phyloP scores from a whole-genome alignment of 2,888 invertebrate genomes.

The Cosmopolites sordidus region DNA sequence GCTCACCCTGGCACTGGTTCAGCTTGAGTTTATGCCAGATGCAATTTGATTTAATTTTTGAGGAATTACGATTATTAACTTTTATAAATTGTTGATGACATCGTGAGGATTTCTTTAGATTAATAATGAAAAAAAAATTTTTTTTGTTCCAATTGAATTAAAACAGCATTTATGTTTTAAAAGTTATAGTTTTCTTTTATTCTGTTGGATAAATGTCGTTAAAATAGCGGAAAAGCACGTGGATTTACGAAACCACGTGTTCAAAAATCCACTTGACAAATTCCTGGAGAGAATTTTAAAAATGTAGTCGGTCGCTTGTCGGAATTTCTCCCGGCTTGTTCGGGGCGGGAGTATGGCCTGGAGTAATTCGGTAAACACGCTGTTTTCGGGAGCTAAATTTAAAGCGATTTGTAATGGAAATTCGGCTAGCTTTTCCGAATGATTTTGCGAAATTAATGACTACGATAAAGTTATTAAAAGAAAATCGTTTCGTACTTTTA shows the following conservation, averaged over 20 bases:
- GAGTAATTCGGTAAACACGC: conserved; percentile 1
- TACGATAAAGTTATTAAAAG: too few relatives aligned
- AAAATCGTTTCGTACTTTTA: too few relatives aligned
- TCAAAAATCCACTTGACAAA: conserved; percentile 4
- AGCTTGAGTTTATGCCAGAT: background rate
- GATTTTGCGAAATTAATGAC: too few relatives aligned
- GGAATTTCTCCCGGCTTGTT: conserved; percentile 13
- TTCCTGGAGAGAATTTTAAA: conserved; percentile 13
- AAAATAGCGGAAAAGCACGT: conserved; percentile 2
- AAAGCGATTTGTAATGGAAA: conserved; percentile 1
- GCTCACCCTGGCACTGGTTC: background rate
- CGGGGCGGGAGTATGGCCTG: background rate
- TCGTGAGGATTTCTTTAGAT: too few relatives aligned
- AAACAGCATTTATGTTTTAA: too few relatives aligned
- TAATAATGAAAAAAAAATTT: too few relatives aligned
- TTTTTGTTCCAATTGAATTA: too few relatives aligned
- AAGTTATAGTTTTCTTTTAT: too few relatives aligned
- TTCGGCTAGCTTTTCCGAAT: background rate
- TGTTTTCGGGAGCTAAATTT: background rate
- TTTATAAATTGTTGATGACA: background rate
- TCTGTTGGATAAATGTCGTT: too few relatives aligned
- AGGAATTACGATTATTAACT: background rate
- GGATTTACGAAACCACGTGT: conserved; percentile 2
- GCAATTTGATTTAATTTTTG: background rate
- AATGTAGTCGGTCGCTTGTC: conserved; percentile 9